Percentiles rank a stretch among this genome's conserved stretches.
phyloP scores from a whole-genome alignment of 2,888 invertebrate genomes.

The Drosophila tanythrix region DNA sequence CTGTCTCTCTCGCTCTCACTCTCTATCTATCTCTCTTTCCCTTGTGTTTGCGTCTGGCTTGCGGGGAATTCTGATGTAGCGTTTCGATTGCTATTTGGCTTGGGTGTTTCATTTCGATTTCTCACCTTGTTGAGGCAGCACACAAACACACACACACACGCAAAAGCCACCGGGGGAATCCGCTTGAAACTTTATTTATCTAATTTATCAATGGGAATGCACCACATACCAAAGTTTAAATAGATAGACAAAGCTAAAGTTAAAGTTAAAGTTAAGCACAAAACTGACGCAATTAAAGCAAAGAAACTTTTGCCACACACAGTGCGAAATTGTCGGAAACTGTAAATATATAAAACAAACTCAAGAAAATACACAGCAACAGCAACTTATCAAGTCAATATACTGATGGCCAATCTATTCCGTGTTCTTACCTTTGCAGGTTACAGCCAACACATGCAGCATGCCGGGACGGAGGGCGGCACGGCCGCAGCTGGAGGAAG shows the following conservation, averaged over 20 bases:
- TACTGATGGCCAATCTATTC: slow-evolving; percentile 28
- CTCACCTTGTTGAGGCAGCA: slow-evolving; percentile 64
- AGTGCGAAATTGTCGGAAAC: slow-evolving; percentile 29
- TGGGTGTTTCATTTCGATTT: slow-evolving; percentile 64
- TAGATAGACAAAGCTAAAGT: slow-evolving; percentile 40
- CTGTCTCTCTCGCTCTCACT: background rate
- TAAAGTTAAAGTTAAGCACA: slow-evolving; percentile 44
- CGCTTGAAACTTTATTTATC: slow-evolving; percentile 36
- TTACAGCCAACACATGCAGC: slow-evolving; percentile 74
- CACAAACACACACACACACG: slow-evolving; percentile 22
- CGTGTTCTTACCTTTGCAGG: slow-evolving; percentile 56
- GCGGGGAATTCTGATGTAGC: slow-evolving; percentile 56
- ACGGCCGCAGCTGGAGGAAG: background rate
- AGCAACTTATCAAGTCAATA: slow-evolving; percentile 20
- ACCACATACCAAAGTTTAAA: slow-evolving; percentile 9
- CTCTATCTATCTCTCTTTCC: background rate
- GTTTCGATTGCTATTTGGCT: slow-evolving; percentile 17
- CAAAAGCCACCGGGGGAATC: slow-evolving; percentile 49
- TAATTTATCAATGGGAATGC: slow-evolving; percentile 67
- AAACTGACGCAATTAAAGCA: slow-evolving; percentile 58
- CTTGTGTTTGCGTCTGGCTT: background rate
- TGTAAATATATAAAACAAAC: slow-evolving; percentile 41
- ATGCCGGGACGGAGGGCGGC: slow-evolving; percentile 21
- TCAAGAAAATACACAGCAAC: background rate
- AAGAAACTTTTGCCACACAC: slow-evolving; percentile 40